Conservation (phyloP, 2,888 invertebrate genomes). For the Parapristionchus giblindavisi region DNA sequence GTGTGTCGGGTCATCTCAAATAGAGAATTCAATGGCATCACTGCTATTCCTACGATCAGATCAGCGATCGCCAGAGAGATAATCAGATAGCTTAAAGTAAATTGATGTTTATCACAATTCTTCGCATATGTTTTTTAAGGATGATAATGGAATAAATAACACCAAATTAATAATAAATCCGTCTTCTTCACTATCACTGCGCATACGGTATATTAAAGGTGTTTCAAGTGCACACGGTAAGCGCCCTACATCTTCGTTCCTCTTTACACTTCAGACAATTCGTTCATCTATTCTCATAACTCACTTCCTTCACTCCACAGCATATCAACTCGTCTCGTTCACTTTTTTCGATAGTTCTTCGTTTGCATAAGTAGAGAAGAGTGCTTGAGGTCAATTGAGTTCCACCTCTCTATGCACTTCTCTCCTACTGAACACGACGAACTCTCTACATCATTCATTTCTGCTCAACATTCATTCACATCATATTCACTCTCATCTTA, state of each 20-base stretch:
- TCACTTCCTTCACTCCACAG: neutral
- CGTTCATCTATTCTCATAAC: neutral
- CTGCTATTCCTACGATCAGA: slow-evolving; percentile 91
- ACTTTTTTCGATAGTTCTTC: neutral
- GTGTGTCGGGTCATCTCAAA: slow-evolving; percentile 67
- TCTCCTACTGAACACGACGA: no score
- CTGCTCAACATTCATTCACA: no score
- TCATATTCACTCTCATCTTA: slow-evolving; percentile 24
- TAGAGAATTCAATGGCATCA: slow-evolving; percentile 85
- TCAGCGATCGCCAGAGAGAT: slow-evolving; percentile 96
- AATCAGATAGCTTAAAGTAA: slow-evolving; percentile 82
- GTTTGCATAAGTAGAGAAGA: neutral
- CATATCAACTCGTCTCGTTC: no score
- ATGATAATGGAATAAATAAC: no score
- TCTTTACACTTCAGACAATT: neutral
- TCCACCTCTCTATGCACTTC: neutral
- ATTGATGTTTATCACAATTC: no score
- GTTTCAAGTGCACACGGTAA: no score
- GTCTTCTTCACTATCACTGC: neutral
- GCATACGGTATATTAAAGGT: neutral
- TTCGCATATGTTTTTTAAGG: no score
- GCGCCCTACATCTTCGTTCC: neutral
- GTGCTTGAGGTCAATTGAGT: neutral
- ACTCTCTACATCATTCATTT: no score
- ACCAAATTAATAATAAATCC: no score